Evolutionary conservation across 2,888 invertebrate species (phyloP).

Genomic region (Reticulitermes lucifugus): DNA sequence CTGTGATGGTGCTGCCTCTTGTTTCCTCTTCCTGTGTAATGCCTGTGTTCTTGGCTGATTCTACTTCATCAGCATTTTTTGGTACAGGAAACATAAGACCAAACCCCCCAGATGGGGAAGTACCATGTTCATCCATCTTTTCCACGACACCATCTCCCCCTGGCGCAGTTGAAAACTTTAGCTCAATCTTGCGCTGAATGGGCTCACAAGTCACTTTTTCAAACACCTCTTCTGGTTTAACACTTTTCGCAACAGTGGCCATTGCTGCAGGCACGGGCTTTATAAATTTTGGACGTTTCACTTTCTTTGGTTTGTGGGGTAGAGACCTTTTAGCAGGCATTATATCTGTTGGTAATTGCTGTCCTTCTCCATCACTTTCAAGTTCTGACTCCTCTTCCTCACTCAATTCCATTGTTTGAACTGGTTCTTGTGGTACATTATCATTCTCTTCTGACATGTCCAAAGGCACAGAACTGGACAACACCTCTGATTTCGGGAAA

Average conservation of each 20-base stretch:
- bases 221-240: constrained; percentile 68
- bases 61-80: constrained; percentile 52
- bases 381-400: constrained; percentile 72
- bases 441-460: neutral
- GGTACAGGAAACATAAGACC: constrained; percentile 58
- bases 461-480: neutral
- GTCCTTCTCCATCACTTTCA: constrained; percentile 70
- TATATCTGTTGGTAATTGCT: constrained; percentile 56
- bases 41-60: constrained; percentile 53
- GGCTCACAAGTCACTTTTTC: constrained; percentile 65
- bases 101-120: constrained; percentile 57
- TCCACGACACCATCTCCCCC: constrained; percentile 53
- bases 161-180: constrained; percentile 64
- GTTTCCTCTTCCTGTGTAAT: constrained; percentile 56
- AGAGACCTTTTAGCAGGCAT: constrained; percentile 65
- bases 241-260: constrained; percentile 56
- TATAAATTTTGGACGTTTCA: constrained; percentile 70
- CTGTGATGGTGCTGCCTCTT: constrained; percentile 64
- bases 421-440: neutral
- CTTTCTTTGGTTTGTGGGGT: constrained; percentile 64
- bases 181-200: constrained; percentile 66
- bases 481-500: constrained; percentile 53
- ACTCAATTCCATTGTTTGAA: neutral
- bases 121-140: constrained; percentile 41
- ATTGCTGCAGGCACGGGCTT: constrained; percentile 65